phyloP scores from a whole-genome alignment of 2,113 vertebrate genomes.

The Leptodactylus fuscus region DNA sequence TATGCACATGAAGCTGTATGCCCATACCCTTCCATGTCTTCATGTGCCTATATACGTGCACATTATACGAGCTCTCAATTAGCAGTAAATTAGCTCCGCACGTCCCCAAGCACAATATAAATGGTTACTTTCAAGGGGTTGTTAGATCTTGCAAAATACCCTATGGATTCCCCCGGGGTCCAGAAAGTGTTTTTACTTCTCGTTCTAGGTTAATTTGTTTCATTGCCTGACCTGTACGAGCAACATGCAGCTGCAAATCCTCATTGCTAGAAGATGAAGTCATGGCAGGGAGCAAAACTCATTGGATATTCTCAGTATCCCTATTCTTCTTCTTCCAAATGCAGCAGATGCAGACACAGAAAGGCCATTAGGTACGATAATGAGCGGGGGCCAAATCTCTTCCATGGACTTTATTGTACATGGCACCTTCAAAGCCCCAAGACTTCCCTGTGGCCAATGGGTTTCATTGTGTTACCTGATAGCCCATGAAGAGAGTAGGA shows the following conservation, averaged over 20 bases:
- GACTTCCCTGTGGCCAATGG: conserved; percentile 62
- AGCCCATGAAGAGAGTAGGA: conserved; percentile 1
- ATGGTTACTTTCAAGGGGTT: background rate
- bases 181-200: background rate
- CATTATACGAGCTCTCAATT: background rate
- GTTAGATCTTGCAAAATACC: conserved; percentile 21
- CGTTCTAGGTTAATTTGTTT: conserved; percentile 48
- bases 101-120: background rate
- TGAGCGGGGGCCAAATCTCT: conserved; percentile 58
- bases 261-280: conserved; percentile 64
- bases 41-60: background rate
- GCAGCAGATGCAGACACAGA: conserved; percentile 49
- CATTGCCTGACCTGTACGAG: conserved; percentile 43
- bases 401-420: conserved; percentile 55
- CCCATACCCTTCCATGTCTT: no score
- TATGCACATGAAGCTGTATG: no score
- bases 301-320: conserved; percentile 59
- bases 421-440: conserved; percentile 55
- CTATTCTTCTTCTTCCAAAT: conserved; percentile 61
- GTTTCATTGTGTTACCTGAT: conserved; percentile 50
- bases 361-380: conserved; percentile 61
- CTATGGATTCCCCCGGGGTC: conserved; percentile 3
- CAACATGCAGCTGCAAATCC: conserved; percentile 60
- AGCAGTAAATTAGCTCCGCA: background rate
- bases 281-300: conserved; percentile 64